These are phyloP conservation scores for Papilio protenor DNA, from an alignment of 2,888 invertebrate genomes.

Conservation along the genomic window DNA sequence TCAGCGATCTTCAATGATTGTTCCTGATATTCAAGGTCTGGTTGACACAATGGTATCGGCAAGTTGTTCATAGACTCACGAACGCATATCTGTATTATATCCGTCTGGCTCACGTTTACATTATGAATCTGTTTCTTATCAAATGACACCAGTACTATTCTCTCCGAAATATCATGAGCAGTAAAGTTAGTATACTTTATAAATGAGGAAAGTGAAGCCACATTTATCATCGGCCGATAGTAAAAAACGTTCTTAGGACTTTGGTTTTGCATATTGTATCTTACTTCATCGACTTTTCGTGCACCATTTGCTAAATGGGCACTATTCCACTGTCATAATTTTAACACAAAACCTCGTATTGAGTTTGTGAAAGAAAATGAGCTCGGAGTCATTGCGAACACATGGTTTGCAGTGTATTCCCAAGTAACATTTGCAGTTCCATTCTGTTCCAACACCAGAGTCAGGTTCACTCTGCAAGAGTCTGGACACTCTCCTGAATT, in stretches of 20 bases:
- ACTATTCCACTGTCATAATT: slow-evolving; percentile 92
- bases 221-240: slow-evolving; percentile 68
- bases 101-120: slow-evolving; percentile 91
- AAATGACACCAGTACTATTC: slow-evolving; percentile 91
- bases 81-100: slow-evolving; percentile 89
- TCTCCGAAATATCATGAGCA: slow-evolving; percentile 87
- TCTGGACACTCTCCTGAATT: slow-evolving; percentile 89
- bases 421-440: slow-evolving; percentile 83
- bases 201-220: slow-evolving; percentile 74
- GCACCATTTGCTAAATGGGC: slow-evolving; percentile 80
- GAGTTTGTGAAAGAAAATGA: slow-evolving; percentile 86
- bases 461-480: slow-evolving; percentile 86
- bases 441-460: slow-evolving; percentile 83
- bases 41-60: slow-evolving; percentile 86
- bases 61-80: slow-evolving; percentile 67
- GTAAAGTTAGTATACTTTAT: slow-evolving; percentile 79
- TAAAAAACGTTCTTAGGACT: slow-evolving; percentile 78
- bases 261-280: slow-evolving; percentile 75
- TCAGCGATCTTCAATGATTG: slow-evolving; percentile 90
- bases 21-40: slow-evolving; percentile 89
- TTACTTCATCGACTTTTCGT: slow-evolving; percentile 74
- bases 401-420: slow-evolving; percentile 86
- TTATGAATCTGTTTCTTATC: slow-evolving; percentile 88
- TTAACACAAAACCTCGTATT: slow-evolving; percentile 90
- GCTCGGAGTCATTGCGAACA: slow-evolving; percentile 89